phyloP scores from a whole-genome alignment of 2,113 vertebrate genomes.

The Hemiscyllium ocellatum region DNA sequence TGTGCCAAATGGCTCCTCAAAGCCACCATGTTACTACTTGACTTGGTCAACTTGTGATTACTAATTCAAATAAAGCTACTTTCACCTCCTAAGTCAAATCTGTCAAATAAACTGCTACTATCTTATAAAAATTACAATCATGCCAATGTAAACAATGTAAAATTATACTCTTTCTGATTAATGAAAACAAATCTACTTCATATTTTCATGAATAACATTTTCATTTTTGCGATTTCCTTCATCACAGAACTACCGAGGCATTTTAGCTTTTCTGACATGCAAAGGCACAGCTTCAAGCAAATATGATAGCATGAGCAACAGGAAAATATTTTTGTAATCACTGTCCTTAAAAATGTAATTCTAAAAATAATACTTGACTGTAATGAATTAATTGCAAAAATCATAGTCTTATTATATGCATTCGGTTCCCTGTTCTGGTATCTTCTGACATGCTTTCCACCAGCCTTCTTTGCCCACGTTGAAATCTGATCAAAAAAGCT shows the following conservation, averaged over 20 bases:
- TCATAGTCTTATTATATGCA: not conserved
- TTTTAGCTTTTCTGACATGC: not conserved
- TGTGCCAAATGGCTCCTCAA: not conserved
- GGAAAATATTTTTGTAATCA: not conserved
- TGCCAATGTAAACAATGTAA: not conserved
- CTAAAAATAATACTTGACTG: not conserved
- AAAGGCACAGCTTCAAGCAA: not conserved
- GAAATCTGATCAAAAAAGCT: no score
- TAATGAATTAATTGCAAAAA: not conserved
- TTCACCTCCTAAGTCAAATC: not conserved
- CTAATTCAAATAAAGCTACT: not conserved
- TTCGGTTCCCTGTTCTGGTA: not conserved
- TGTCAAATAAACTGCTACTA: not conserved
- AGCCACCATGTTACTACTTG: not conserved
- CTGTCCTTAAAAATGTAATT: not conserved
- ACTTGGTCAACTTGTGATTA: not conserved
- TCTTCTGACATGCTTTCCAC: no score
- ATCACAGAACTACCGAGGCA: not conserved
- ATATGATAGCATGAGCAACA: not conserved
- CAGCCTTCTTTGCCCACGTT: no score
- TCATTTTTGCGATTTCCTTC: not conserved
- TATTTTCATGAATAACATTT: not conserved
- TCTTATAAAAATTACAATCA: not conserved
- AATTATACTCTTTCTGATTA: not conserved
- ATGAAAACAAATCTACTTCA: not conserved